Conservation (phyloP, 2,113 vertebrate species). For the Spea multiplicata region DNA sequence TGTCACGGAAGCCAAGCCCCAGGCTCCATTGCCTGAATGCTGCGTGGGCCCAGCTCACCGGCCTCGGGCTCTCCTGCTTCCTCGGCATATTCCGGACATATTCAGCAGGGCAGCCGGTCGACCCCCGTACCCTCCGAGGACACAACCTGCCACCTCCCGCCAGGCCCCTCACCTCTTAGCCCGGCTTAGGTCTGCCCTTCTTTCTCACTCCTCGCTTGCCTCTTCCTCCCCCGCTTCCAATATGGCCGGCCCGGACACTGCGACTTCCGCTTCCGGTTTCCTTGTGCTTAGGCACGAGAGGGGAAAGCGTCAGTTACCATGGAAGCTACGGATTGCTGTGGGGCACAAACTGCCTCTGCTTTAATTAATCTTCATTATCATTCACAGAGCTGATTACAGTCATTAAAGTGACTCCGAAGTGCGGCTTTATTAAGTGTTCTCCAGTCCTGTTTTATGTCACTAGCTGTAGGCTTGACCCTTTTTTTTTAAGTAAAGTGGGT, state of each 20-base stretch:
- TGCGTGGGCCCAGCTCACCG: not conserved
- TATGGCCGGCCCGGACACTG: constrained; percentile 30
- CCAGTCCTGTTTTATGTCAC: no score
- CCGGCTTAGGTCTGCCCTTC: not conserved
- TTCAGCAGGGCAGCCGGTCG: not conserved
- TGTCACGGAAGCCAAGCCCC: not conserved
- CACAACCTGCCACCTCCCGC: not conserved
- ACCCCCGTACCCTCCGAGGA: not conserved
- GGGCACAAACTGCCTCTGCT: no score
- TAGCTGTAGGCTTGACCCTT: no score
- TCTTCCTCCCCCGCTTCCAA: constrained; percentile 14
- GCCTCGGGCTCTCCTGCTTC: not conserved
- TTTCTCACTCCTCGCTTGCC: not conserved
- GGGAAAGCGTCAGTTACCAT: constrained; percentile 7
- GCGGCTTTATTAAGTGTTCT: no score
- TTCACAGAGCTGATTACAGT: no score
- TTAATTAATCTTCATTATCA: no score
- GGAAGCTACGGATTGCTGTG: not conserved
- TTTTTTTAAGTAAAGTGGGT: no score
- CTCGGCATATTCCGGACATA: no score
- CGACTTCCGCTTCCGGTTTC: constrained; percentile 30
- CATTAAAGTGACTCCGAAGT: no score
- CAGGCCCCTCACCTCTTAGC: constrained; percentile 5
- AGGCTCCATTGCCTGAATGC: not conserved
- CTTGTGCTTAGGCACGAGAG: not conserved